Evolutionary conservation across 2,797 vertebrate species (phyloP).

Genomic region (Mus minutoides): DNA sequence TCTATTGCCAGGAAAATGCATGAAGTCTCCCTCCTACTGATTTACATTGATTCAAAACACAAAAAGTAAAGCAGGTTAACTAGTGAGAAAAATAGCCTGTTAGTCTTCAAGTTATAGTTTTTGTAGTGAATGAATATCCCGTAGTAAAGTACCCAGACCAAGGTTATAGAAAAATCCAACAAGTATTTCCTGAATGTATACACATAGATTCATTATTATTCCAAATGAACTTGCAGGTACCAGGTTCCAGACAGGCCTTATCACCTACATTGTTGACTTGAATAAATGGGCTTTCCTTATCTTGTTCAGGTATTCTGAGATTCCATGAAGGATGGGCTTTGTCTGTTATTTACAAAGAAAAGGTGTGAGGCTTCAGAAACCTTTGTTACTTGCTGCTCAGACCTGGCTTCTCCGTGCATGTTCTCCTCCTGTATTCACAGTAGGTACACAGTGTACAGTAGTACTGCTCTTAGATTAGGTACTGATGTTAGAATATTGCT

Average conservation of each 20-base stretch:
- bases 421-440: not conserved
- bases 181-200: constrained; percentile 23
- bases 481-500: not conserved
- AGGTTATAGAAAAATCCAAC: not conserved
- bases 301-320: not conserved
- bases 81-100: not conserved
- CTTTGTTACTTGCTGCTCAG: not conserved
- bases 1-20: not conserved
- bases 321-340: not conserved
- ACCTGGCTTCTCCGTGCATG: not conserved
- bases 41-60: constrained; percentile 31
- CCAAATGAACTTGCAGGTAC: not conserved
- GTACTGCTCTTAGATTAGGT: not conserved
- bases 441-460: rapidly evolving
- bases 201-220: constrained; percentile 47
- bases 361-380: not conserved
- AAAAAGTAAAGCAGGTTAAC: not conserved
- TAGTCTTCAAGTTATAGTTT: constrained; percentile 18
- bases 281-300: not conserved
- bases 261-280: not conserved
- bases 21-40: not conserved
- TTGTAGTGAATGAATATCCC: constrained; percentile 13
- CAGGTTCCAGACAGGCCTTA: constrained; percentile 5
- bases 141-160: not conserved
- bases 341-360: not conserved